Conservation (phyloP, 2,888 invertebrate species). For the Metallyticus violacea region DNA sequence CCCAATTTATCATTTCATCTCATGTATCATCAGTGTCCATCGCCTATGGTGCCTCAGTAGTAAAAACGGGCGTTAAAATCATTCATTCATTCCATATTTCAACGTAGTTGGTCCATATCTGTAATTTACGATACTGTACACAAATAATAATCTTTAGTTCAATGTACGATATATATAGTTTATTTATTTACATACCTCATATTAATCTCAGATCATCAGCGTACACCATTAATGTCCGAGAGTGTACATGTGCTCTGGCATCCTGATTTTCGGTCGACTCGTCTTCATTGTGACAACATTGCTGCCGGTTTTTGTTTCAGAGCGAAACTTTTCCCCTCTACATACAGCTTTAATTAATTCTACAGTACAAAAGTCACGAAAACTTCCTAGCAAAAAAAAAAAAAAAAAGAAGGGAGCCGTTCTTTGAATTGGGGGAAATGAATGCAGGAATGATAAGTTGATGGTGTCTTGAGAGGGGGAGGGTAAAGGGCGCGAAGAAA, state of each 20-base stretch:
- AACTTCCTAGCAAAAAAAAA: neutral
- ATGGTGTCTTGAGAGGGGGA: neutral
- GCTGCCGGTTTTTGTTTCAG: neutral
- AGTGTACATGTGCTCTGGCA: neutral
- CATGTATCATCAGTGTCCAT: too few relatives aligned
- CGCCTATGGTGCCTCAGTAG: too few relatives aligned
- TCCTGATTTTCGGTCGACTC: neutral
- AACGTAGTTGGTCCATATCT: too few relatives aligned
- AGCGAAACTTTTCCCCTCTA: neutral
- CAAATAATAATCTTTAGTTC: too few relatives aligned
- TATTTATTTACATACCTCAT: too few relatives aligned
- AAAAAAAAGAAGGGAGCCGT: neutral
- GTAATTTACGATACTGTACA: too few relatives aligned
- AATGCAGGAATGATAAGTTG: conserved; percentile 9
- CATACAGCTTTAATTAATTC: neutral
- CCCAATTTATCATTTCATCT: too few relatives aligned
- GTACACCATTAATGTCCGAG: neutral
- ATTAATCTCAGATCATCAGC: too few relatives aligned
- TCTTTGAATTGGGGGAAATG: conserved; percentile 17
- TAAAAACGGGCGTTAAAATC: too few relatives aligned
- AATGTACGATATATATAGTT: too few relatives aligned
- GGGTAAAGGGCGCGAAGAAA: neutral
- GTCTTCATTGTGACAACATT: neutral
- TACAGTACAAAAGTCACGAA: neutral
- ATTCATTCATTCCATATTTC: too few relatives aligned